A percentile compares a stretch with the other conserved stretches of the same genome.
Evolutionary conservation across 2,113 vertebrate genomes (phyloP).

Genomic region (Hydropotes inermis): DNA sequence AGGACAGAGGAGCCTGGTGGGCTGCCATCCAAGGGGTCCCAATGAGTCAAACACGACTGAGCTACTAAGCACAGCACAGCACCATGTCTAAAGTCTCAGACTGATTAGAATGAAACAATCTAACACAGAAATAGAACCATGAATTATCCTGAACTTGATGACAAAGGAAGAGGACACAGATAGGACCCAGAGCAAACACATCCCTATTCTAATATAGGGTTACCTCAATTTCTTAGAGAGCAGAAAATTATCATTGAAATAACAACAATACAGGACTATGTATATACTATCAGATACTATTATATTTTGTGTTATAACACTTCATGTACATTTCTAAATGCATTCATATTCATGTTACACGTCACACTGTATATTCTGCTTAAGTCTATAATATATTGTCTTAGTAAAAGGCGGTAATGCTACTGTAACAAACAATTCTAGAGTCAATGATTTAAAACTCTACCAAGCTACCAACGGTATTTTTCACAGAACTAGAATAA

Average conservation of each 20-base stretch:
- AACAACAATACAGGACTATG: background rate
- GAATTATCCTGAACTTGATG: background rate
- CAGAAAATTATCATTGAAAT: background rate
- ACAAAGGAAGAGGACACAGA: background rate
- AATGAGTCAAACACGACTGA: background rate
- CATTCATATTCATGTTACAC: background rate
- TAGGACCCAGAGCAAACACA: background rate
- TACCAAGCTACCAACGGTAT: background rate
- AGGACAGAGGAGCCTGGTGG: background rate
- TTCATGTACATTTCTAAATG: background rate
- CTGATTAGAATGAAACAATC: background rate
- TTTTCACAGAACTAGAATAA: background rate
- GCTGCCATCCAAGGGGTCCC: accelerated
- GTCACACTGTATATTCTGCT: background rate
- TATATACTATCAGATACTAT: background rate
- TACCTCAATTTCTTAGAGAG: background rate
- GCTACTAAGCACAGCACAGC: background rate
- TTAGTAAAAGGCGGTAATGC: background rate
- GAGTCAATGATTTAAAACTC: background rate
- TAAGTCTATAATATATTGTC: background rate
- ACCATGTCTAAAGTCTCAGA: background rate
- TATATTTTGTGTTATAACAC: background rate
- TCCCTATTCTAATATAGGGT: background rate
- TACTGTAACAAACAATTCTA: background rate
- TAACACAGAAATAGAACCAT: background rate